Evolutionary conservation across 2,888 invertebrate species (phyloP).

Genomic region (Sussaba pulchella): DNA sequence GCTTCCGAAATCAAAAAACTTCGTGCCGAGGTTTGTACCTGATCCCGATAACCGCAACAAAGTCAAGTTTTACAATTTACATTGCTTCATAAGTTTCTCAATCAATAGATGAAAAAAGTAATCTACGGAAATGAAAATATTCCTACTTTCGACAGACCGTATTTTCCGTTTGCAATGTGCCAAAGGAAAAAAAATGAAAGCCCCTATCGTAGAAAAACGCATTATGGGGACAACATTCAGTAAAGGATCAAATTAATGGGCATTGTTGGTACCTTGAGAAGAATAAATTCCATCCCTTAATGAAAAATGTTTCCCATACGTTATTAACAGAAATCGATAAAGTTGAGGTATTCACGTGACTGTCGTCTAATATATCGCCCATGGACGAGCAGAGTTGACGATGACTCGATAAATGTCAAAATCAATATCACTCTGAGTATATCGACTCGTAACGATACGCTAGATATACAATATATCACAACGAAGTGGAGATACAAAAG

Average conservation of each 20-base stretch:
- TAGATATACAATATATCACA: too few relatives aligned
- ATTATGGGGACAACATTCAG: too few relatives aligned
- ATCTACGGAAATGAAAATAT: too few relatives aligned
- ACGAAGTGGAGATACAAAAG: not conserved
- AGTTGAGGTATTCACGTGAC: not conserved
- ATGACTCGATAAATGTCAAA: not conserved
- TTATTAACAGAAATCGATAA: not conserved
- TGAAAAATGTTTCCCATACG: not conserved
- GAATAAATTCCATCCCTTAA: not conserved
- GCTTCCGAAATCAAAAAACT: conserved; percentile 95
- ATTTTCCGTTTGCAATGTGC: too few relatives aligned
- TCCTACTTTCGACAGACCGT: too few relatives aligned
- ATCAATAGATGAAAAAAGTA: too few relatives aligned
- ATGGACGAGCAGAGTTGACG: not conserved
- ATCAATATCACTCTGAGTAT: not conserved
- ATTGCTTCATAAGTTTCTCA: too few relatives aligned
- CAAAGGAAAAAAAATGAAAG: too few relatives aligned
- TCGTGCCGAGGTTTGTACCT: conserved; percentile 90
- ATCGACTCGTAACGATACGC: not conserved
- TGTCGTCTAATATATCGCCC: not conserved
- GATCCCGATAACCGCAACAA: conserved; percentile 11
- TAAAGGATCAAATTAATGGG: too few relatives aligned
- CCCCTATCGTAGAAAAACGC: too few relatives aligned
- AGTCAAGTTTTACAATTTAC: not conserved
- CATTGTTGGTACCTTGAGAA: too few relatives aligned